Base-by-base conservation (phyloP, 64 coral and sea anemone genomes). In the Catalaphyllia jardinei region DNA sequence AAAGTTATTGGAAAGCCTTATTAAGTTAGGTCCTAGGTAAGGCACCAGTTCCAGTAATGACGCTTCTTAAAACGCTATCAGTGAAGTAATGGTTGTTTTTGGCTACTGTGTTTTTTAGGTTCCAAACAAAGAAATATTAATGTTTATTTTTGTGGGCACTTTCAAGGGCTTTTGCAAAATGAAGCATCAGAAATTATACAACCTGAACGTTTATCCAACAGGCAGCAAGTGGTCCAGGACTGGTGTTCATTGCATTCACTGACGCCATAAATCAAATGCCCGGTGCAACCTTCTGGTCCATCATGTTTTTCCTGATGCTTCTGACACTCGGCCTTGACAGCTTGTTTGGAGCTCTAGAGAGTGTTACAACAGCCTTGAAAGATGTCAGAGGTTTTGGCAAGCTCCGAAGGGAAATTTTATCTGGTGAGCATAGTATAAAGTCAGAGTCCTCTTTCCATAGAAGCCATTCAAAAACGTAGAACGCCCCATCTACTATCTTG, bases 191-290 rank as follows among this genome's bases (percentile, higher is more conserved):
- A 46, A 46, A 46, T 69, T 4, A 57, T 52, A 3, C n/a, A 27
- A 27, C 28, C 76, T 29, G 11, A 59, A 20, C 51, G 25, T 1
- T 69, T 64, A 85, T 85, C 31, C 39, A 82, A 46, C 71, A 98
- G 96, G 87, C 87, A 18, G 96, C 96, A 17, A 65, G 93, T 52
- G 96, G 96, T 12, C 96, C 96, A 35, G 96, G 96, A 17, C 83
- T 98, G 83, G 88, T 86, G 19, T 98, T 98, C 77, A 95, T 98
- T 67, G 96, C 96, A 51, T 98, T 95, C 77, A 93, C 96, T 52
- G 96, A 98, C 46, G 96, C 96, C 54, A 95, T 98, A 67, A 89
- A 89, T 52, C 80, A 92, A 31, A 95, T 98, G 96, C 96, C 96
- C 49, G 91, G 86, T 2, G 88, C 96, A 29, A 86, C 69, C 22